Evolutionary conservation across 2,113 vertebrate species (phyloP).

Genomic region (Rousettus leschenaultii): DNA sequence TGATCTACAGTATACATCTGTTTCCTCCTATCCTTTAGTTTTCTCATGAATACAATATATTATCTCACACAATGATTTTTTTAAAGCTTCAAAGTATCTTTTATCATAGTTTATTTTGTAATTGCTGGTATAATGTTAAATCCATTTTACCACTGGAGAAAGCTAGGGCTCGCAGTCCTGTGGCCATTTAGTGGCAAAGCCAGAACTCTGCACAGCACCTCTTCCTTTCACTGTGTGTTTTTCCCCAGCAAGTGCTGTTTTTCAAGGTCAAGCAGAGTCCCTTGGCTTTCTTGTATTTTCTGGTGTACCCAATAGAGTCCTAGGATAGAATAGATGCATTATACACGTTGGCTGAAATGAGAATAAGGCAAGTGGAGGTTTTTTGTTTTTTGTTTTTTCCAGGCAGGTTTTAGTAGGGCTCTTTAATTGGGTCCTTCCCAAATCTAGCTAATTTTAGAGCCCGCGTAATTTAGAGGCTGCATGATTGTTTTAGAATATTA

Average conservation of each 20-base stretch:
- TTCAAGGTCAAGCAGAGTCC: constrained; percentile 23
- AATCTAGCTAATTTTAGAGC: neutral
- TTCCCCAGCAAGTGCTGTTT: neutral
- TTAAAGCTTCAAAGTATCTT: neutral
- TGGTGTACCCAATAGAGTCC: neutral
- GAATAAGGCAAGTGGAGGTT: neutral
- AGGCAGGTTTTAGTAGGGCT: neutral
- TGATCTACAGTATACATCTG: neutral
- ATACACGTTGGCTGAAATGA: neutral
- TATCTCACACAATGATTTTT: neutral
- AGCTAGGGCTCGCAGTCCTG: neutral
- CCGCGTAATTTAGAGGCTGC: neutral
- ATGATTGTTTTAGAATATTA: neutral
- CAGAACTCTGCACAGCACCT: neutral
- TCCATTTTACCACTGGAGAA: neutral
- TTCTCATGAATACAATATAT: neutral
- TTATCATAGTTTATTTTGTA: neutral
- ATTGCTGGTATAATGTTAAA: neutral
- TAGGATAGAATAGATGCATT: neutral
- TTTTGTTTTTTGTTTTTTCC: neutral
- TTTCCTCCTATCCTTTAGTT: neutral
- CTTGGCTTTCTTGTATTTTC: neutral
- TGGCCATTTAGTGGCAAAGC: neutral
- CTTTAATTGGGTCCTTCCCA: neutral
- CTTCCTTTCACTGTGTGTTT: neutral